These are phyloP conservation scores for Calonectris borealis DNA, from an alignment of 2,113 vertebrate genomes.

Conservation along the genomic window DNA sequence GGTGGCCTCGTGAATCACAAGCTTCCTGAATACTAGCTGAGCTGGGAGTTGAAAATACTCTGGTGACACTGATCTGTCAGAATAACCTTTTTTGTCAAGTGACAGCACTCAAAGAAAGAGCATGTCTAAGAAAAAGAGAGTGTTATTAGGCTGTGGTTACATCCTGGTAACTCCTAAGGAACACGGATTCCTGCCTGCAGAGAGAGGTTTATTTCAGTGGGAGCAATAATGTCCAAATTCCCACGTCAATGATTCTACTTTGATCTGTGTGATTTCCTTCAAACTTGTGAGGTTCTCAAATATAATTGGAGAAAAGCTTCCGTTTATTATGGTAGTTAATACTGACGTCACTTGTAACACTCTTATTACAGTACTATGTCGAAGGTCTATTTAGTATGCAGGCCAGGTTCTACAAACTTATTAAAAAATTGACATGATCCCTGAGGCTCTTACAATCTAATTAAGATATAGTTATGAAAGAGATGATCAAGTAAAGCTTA, in stretches of 20 bases:
- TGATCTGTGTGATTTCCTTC: not conserved
- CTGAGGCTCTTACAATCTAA: not conserved
- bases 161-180: not conserved
- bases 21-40: not conserved
- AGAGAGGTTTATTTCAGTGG: not conserved
- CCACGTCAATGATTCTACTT: not conserved
- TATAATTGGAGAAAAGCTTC: not conserved
- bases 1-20: not conserved
- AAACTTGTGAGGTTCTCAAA: not conserved
- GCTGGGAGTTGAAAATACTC: not conserved
- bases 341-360: not conserved
- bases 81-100: not conserved
- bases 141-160: not conserved
- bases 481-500: not conserved
- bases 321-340: not conserved
- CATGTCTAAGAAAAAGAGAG: not conserved
- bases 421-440: not conserved
- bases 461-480: not conserved
- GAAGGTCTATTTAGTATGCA: not conserved
- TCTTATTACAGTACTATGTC: not conserved
- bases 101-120: not conserved
- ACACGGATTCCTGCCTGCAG: not conserved
- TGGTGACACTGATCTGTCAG: not conserved
- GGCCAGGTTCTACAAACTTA: not conserved
- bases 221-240: not conserved